Conservation (phyloP, 2,113 vertebrate genomes). For the Aptenodytes patagonicus region DNA sequence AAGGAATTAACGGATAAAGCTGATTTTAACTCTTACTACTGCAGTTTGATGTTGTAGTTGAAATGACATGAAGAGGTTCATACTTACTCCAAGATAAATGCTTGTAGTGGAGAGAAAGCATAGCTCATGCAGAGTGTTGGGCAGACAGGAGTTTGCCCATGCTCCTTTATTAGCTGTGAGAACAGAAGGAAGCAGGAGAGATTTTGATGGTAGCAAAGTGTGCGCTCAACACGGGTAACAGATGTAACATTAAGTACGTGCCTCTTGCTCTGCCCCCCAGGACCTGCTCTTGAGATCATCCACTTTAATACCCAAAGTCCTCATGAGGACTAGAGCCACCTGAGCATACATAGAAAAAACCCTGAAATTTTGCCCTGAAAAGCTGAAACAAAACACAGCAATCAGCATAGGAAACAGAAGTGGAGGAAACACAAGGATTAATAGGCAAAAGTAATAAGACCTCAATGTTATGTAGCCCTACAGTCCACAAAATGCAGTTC, state of each 20-base stretch:
- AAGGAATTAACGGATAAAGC: neutral
- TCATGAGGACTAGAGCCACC: neutral
- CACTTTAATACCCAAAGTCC: neutral
- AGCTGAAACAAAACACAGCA: neutral
- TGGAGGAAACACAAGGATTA: neutral
- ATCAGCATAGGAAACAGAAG: too few species aligned
- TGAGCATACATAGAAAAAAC: neutral
- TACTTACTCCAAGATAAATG: rapidly evolving
- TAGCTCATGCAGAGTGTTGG: rapidly evolving
- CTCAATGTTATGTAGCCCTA: neutral
- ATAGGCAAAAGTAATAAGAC: neutral
- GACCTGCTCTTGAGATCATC: neutral
- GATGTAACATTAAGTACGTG: rapidly evolving
- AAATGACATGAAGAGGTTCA: rapidly evolving
- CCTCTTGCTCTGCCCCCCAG: neutral
- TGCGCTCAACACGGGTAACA: neutral
- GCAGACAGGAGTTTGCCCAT: rapidly evolving
- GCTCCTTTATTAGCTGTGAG: neutral
- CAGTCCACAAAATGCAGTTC: neutral
- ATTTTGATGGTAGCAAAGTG: rapidly evolving
- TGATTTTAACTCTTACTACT: neutral
- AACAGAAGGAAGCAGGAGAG: neutral
- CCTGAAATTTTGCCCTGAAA: neutral
- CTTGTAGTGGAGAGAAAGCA: neutral
- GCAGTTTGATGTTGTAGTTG: neutral